Percentiles rank a stretch among this genome's conserved stretches.
These are phyloP conservation scores for Catharus bicknelli DNA, from an alignment of 2,113 vertebrate species.

Conservation along the genomic window DNA sequence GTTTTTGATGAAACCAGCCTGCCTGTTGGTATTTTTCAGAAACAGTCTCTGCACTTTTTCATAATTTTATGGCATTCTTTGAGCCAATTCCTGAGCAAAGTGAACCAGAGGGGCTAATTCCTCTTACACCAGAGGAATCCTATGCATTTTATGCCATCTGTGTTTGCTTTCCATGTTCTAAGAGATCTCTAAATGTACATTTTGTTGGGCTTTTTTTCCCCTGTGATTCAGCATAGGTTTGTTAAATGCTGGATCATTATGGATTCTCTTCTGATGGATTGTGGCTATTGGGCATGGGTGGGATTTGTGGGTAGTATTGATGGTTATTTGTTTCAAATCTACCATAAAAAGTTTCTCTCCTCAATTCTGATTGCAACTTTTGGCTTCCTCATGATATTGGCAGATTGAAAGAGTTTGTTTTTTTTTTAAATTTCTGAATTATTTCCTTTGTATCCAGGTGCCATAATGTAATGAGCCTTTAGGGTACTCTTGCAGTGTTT, in stretches of 20 bases:
- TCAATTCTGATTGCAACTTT: not conserved
- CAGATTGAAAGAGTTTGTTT: not conserved
- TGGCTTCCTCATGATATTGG: not conserved
- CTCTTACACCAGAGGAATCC: constrained; percentile 22
- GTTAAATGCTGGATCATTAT: not conserved
- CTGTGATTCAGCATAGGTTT: not conserved
- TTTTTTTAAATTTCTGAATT: not conserved
- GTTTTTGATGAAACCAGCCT: not conserved
- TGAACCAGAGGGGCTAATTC: constrained; percentile 10
- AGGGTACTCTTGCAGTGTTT: not conserved
- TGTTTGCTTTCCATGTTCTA: constrained; percentile 33
- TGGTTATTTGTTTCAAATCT: not conserved
- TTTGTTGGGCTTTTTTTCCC: not conserved
- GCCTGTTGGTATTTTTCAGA: constrained; percentile 12
- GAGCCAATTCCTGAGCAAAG: constrained; percentile 13
- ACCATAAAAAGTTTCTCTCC: not conserved
- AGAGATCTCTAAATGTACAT: not conserved
- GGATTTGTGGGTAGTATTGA: not conserved
- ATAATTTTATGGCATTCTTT: not conserved
- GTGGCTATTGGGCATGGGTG: not conserved
- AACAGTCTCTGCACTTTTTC: not conserved
- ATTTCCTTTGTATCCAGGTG: not conserved
- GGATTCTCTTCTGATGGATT: not conserved
- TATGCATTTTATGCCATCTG: constrained; percentile 5
- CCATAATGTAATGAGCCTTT: not conserved